Evolutionary conservation across 2,888 invertebrate species (phyloP).

Genomic region (Meganola albula): DNA sequence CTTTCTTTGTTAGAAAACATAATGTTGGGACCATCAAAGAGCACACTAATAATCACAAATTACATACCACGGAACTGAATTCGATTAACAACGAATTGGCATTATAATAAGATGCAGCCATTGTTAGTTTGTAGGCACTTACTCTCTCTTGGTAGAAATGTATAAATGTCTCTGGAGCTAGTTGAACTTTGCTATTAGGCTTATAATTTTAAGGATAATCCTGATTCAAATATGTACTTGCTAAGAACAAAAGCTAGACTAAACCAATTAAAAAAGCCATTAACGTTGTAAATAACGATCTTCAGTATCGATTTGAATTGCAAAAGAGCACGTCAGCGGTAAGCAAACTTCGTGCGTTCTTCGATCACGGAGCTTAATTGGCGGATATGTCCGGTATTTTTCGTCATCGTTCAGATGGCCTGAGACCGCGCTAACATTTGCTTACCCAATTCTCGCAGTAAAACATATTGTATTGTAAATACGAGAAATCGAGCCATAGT

Average conservation of each 20-base stretch:
- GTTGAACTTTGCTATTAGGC: constrained; percentile 6
- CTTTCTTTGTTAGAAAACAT: constrained; percentile 24
- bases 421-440: constrained; percentile 45
- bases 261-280: constrained; percentile 43
- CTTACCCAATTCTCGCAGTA: constrained; percentile 25
- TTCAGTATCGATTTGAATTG: constrained; percentile 57
- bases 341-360: constrained; percentile 27
- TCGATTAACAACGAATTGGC: constrained; percentile 20
- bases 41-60: constrained; percentile 24
- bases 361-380: constrained; percentile 42
- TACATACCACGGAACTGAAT: constrained; percentile 16
- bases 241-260: constrained; percentile 29
- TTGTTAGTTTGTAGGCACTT: constrained; percentile 13
- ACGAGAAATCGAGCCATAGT: constrained; percentile 43
- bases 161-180: constrained; percentile 6
- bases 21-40: constrained; percentile 13
- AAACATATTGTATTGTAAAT: constrained; percentile 36
- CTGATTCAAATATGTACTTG: too few relatives aligned
- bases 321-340: constrained; percentile 45
- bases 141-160: constrained; percentile 12
- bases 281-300: constrained; percentile 48
- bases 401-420: constrained; percentile 31
- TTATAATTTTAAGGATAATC: constrained; percentile 4
- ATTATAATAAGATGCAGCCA: constrained; percentile 16
- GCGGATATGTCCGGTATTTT: constrained; percentile 43